Percentiles rank a stretch among this genome's conserved stretches.
These are phyloP conservation scores for Brachionichthys hirsutus DNA, from an alignment of 2,113 vertebrate genomes.

Conservation along the genomic window DNA sequence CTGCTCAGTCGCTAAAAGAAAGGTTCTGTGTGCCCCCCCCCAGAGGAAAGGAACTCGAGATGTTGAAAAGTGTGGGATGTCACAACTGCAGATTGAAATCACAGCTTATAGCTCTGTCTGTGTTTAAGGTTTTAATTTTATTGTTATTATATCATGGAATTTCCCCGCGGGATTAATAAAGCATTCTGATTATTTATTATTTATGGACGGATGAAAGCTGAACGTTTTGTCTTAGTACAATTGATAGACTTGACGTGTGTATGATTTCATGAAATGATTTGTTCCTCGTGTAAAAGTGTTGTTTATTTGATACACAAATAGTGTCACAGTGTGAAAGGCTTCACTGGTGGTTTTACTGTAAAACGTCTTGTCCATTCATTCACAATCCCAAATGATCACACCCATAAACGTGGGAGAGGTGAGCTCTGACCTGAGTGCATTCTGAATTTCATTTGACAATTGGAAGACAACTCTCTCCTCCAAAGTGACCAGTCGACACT, in stretches of 20 bases:
- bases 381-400: not conserved
- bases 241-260: too few relatives aligned
- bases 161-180: too few relatives aligned
- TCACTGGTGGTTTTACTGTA: too few relatives aligned
- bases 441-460: not conserved
- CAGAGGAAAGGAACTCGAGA: not conserved
- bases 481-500: not conserved
- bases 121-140: not conserved
- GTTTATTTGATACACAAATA: too few relatives aligned
- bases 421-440: not conserved
- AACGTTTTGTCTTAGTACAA: too few relatives aligned
- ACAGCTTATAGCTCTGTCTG: not conserved
- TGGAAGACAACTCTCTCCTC: too few relatives aligned
- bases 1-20: not conserved
- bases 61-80: not conserved
- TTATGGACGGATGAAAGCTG: too few relatives aligned
- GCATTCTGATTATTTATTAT: too few relatives aligned
- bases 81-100: not conserved
- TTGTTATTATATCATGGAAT: too few relatives aligned
- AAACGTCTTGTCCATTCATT: not conserved
- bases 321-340: too few relatives aligned
- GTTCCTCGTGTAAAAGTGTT: too few relatives aligned
- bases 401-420: not conserved
- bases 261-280: too few relatives aligned
- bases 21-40: not conserved